phyloP scores from a whole-genome alignment of 2,797 vertebrate genomes.

The Heteromormyrus szaboi region DNA sequence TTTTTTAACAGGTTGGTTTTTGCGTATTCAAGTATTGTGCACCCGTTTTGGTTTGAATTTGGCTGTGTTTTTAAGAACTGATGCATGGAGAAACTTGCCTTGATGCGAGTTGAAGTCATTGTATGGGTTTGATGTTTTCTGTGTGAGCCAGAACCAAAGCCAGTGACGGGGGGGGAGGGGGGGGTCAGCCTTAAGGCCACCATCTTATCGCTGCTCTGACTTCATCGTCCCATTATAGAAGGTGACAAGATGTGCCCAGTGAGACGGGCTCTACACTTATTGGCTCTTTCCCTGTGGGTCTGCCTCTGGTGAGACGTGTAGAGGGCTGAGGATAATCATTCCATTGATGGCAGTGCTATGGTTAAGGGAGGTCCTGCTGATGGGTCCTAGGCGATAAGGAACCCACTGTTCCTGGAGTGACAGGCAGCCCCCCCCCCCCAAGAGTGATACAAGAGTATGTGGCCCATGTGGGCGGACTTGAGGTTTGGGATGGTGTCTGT shows the following conservation, averaged over 20 bases:
- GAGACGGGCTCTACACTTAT: background rate
- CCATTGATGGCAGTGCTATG: background rate
- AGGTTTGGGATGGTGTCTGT: background rate
- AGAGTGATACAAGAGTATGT: background rate
- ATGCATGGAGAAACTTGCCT: background rate
- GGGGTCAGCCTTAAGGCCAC: background rate
- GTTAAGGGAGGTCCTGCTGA: background rate
- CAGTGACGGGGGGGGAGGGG: background rate
- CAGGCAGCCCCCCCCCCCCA: background rate
- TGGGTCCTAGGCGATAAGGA: background rate
- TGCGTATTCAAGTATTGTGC: background rate
- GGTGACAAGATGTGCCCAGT: background rate
- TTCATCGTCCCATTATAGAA: background rate
- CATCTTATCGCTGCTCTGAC: background rate
- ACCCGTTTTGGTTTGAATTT: background rate
- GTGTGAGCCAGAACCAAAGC: background rate
- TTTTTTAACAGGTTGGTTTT: background rate
- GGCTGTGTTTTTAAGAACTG: background rate
- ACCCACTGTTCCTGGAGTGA: background rate
- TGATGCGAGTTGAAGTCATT: background rate
- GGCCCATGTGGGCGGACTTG: background rate
- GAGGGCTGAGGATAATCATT: background rate
- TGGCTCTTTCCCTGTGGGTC: background rate
- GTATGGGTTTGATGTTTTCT: background rate
- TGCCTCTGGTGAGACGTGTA: background rate